These are phyloP conservation scores for Phlogophora meticulosa DNA, from an alignment of 2,888 invertebrate species.

Conservation along the genomic window DNA sequence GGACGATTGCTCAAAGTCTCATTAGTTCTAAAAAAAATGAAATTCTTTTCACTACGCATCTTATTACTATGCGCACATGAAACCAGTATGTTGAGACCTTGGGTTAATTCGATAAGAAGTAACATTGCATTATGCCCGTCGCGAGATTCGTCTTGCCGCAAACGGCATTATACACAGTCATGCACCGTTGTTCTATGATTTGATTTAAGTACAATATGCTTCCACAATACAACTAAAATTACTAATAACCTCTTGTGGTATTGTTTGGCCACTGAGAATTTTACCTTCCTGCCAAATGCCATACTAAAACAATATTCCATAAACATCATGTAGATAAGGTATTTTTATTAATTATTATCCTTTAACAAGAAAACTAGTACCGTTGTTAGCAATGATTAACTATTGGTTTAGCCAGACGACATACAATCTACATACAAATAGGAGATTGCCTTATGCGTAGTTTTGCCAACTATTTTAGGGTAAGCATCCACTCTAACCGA, in stretches of 20 bases:
- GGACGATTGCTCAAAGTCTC: constrained; percentile 1
- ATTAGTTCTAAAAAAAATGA: constrained; percentile 3
- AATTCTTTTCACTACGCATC: background rate
- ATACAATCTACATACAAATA: background rate
- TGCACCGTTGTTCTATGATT: constrained; percentile 25
- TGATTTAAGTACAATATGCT: background rate
- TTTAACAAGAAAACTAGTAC: background rate
- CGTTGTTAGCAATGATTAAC: background rate
- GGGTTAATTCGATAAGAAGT: constrained; percentile 42
- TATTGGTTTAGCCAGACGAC: background rate
- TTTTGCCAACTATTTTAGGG: too few species aligned
- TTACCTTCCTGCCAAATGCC: constrained; percentile 8
- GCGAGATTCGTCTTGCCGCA: constrained; percentile 45
- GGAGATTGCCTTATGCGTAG: too few species aligned
- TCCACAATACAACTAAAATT: background rate
- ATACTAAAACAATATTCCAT: constrained; percentile 1
- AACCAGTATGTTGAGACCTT: constrained; percentile 34
- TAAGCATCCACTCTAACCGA: too few species aligned
- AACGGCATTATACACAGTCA: constrained; percentile 51
- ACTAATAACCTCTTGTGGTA: background rate
- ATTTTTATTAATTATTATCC: constrained; percentile 10
- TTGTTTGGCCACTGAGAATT: background rate
- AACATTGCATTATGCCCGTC: constrained; percentile 21
- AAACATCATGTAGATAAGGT: background rate
- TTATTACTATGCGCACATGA: constrained; percentile 17